Evolutionary conservation across 2,113 vertebrate genomes (phyloP).

Genomic region (Trogon surrucura): DNA sequence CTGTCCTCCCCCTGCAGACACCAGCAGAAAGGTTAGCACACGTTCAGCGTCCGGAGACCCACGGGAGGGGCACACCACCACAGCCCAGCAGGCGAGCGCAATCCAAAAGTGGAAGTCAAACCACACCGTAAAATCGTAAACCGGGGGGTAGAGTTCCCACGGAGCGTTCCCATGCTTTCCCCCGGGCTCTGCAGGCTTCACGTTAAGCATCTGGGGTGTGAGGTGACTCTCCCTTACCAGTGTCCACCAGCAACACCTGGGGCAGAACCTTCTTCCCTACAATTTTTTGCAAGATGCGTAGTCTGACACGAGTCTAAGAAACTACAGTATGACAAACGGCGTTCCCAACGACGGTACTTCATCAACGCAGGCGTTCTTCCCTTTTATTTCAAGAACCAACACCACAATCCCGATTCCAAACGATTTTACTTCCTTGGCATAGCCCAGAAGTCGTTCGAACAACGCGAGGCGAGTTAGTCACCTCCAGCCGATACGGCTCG

Average conservation of each 20-base stretch:
- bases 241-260: fast-evolving
- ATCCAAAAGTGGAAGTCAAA: background rate
- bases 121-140: fast-evolving
- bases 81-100: background rate
- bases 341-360: background rate
- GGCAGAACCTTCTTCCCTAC: background rate
- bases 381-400: background rate
- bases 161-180: fast-evolving
- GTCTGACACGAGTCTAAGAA: background rate
- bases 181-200: background rate
- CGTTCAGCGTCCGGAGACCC: fast-evolving
- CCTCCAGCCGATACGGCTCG: background rate
- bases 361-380: fast-evolving
- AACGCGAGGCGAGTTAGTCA: fast-evolving
- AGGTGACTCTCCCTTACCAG: background rate
- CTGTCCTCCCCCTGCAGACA: background rate
- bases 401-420: background rate
- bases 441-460: background rate
- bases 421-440: background rate
- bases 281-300: background rate
- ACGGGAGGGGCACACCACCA: fast-evolving
- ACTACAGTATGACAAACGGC: fast-evolving
- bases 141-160: background rate
- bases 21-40: no score
- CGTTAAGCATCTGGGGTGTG: fast-evolving